A percentile compares a stretch with the other conserved stretches of the same genome.
These are phyloP conservation scores for Trachelipus rathkii DNA, from an alignment of 1,140 invertebrate genomes.

Conservation along the genomic window DNA sequence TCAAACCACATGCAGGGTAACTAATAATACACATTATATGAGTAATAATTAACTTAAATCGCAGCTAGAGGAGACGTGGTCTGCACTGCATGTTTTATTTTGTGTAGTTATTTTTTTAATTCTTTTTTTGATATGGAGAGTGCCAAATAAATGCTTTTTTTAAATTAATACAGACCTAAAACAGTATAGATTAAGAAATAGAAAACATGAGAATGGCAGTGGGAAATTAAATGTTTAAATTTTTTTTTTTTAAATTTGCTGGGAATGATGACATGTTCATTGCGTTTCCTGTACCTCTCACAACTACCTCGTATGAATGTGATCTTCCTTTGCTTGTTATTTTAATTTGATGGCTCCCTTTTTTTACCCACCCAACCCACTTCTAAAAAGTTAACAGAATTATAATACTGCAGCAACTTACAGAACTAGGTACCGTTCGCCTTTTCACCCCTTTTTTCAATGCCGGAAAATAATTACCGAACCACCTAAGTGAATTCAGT, in stretches of 20 bases:
- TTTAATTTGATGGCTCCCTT: constrained; percentile 7
- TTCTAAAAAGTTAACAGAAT: neutral
- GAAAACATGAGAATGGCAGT: constrained; percentile 6
- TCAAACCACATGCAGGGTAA: constrained; percentile 43
- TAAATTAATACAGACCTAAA: neutral
- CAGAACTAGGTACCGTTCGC: neutral
- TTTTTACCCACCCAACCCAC: neutral
- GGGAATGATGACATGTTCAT: neutral
- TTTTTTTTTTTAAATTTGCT: neutral
- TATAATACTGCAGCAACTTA: neutral
- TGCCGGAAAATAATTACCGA: too few relatives aligned
- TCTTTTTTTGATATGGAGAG: constrained; percentile 37
- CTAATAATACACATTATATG: constrained; percentile 41
- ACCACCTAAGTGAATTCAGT: too few relatives aligned
- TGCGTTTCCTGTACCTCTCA: neutral
- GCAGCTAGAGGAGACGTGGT: constrained; percentile 44
- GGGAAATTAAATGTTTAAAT: neutral
- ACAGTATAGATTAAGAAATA: neutral
- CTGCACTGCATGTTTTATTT: constrained; percentile 44
- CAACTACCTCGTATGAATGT: constrained; percentile 1
- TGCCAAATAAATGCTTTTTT: constrained; percentile 37
- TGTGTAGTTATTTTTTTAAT: constrained; percentile 38
- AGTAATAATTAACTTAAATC: constrained; percentile 41
- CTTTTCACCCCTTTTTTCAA: neutral
- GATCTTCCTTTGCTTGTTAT: neutral